Evolutionary conservation across 2,888 invertebrate genomes (phyloP), one percentile per base, ranked within the genome.

Genomic region (Nomada goodeniana): DNA sequence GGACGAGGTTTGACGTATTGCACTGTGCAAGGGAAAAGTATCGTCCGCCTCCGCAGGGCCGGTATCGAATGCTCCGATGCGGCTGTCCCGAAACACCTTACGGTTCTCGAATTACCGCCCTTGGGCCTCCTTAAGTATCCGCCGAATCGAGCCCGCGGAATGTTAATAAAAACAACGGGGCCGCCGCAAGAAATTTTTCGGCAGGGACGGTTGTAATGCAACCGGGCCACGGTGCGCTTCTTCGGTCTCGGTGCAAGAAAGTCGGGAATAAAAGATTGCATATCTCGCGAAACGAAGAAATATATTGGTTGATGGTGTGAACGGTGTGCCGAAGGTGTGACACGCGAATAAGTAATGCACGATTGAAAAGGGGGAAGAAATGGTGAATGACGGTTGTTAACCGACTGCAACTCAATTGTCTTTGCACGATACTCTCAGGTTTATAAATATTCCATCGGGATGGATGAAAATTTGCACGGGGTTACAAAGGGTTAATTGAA

Each of bases 61-160:
- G 82, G 83, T 88, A 87, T 88, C 87, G 82, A 86, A 88, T 88
- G 78, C 82, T 60, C 63, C 75, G 79, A 61, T 76, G 80, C 76
- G 83, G 80, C 76, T 75, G 73, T 79, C 72, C 71, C 76, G 83
- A 83, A 86, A 88, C 85, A 83, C 86, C 82, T 87, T 80, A 87
- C 80, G 82, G 83, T 85, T 87, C 86, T 88, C 86, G 75, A 86
- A 87, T 88, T 88, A 88, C 84, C 88, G 77, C 74, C 80, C 84
- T 64, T 70, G 63, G 84, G 63, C 59, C 81, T 44, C 72, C 70
- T 86, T 80, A 83, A 87, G 84, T 84, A 80, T 83, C 82, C 36
- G 73, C 76, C 67, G 77, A 82, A 82, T 83, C 69, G 80, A 61
- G 65, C 67, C 52, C 65, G 72, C 65, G 87, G 87, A 83, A 82